Evolutionary conservation across 2,888 invertebrate species (phyloP), one percentile per base, ranked within the genome.

Genomic region (Conus canariensis): DNA sequence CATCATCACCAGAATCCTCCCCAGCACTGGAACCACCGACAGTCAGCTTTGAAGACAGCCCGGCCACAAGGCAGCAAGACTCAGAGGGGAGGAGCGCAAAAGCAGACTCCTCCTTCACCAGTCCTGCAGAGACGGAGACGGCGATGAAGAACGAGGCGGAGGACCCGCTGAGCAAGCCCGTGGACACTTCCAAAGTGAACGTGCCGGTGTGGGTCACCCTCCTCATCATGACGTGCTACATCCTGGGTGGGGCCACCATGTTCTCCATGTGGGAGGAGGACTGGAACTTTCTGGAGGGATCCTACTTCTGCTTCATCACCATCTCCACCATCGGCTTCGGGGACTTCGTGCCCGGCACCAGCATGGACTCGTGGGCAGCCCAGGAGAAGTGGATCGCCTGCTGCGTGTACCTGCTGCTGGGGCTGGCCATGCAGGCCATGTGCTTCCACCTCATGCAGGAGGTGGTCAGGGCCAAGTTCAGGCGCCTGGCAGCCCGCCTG

Each of bases 211-310:
- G 98, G 90, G 97, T 99, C 86, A 99, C 99, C 96, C 97, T 99
- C 60, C 97, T 98, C 91, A 98, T 99, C 93, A 98, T 99, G 97
- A 97, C 98, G 93, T 98, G 98, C 95, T 98, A 98, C 96, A 97
- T 98, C 90, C 97, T 98, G 94, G 98, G 98, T 90, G 99, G 99
- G 30, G 99, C 99, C 1, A 97, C 98, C 95, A 97, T 99, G 88
- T 99, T 99, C 96, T 97, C 98, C 6, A 97, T 98, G 95, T 99
- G 99, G 98, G 99, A 99, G 91, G 99, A 99, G 25, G 97, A 97
- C 74, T 99, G 99, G 99, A 97, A 98, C 93, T 97, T 98, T 95
- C 97, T 99, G 92, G 98, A 99, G 94, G 99, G 99, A 89, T 96
- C 96, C 89, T 96, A 96, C 93, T 96, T 96, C 94, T 96, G 96